Percentiles rank a stretch among this genome's conserved stretches.
Evolutionary conservation across 2,113 vertebrate genomes (phyloP).

Genomic region (Pedionomus torquatus): DNA sequence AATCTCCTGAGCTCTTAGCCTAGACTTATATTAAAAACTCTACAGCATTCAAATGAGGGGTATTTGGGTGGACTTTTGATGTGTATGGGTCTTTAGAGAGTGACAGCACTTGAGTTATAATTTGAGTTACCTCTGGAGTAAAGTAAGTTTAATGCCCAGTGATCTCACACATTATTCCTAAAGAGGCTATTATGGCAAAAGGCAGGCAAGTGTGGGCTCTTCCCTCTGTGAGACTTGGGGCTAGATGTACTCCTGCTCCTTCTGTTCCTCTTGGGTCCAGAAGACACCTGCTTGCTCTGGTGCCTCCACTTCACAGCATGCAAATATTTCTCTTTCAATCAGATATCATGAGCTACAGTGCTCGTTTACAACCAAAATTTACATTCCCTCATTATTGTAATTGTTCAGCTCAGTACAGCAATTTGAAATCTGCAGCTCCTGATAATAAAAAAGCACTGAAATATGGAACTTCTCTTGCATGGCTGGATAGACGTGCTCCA

Average conservation of each 20-base stretch:
- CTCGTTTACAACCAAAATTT: neutral
- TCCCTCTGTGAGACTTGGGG: neutral
- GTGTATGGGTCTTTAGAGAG: neutral
- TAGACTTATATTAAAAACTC: neutral
- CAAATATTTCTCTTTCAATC: neutral
- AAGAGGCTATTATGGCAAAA: neutral
- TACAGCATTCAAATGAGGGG: neutral
- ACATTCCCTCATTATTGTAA: neutral
- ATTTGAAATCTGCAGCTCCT: constrained; percentile 11
- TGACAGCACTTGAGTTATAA: neutral
- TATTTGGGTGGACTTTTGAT: neutral
- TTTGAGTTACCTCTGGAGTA: neutral
- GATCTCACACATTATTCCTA: neutral
- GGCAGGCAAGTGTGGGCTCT: neutral
- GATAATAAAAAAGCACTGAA: constrained; percentile 15
- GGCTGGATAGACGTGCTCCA: neutral
- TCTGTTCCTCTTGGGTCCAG: neutral
- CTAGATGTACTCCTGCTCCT: neutral
- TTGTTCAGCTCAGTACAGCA: neutral
- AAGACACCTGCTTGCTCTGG: neutral
- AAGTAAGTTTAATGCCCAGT: neutral
- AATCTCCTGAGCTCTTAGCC: neutral
- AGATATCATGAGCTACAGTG: neutral
- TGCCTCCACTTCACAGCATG: neutral
- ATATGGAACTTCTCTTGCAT: neutral